Conservation (phyloP, 2,113 vertebrate species). For the Rhadina sibilatrix region DNA sequence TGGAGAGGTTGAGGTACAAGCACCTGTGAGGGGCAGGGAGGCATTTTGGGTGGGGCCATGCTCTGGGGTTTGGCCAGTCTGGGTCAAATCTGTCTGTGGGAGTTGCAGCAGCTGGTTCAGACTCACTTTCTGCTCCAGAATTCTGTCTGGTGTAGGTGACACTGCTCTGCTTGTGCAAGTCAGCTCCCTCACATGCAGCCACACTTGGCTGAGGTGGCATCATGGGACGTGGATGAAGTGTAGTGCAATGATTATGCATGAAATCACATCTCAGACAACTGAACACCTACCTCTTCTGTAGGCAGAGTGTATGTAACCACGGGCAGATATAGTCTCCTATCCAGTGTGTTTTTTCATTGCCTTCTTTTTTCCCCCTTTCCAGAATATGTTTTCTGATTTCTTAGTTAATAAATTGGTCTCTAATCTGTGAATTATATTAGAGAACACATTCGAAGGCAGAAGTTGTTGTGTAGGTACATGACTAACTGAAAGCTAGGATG, state of each 20-base stretch:
- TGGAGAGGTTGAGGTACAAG: background rate
- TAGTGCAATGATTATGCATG: rapidly evolving
- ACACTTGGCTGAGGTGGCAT: rapidly evolving
- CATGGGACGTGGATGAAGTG: background rate
- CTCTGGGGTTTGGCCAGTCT: background rate
- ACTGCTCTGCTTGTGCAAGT: background rate
- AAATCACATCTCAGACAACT: background rate
- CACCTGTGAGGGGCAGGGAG: rapidly evolving
- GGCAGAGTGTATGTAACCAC: background rate
- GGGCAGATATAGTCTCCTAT: background rate
- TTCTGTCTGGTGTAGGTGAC: background rate
- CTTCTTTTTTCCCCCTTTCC: background rate
- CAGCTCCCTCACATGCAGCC: background rate
- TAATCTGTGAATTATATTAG: background rate
- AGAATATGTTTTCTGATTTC: background rate
- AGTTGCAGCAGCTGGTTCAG: background rate
- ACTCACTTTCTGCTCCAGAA: background rate
- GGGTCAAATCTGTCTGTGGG: background rate
- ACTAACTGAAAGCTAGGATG: background rate
- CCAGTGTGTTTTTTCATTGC: background rate
- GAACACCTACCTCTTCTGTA: rapidly evolving
- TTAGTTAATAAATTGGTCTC: background rate
- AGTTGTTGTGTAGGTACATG: background rate
- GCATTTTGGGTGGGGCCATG: rapidly evolving
- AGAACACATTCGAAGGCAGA: background rate